Conservation (phyloP, 2,888 invertebrate genomes). For the Mythimna vitellina region DNA sequence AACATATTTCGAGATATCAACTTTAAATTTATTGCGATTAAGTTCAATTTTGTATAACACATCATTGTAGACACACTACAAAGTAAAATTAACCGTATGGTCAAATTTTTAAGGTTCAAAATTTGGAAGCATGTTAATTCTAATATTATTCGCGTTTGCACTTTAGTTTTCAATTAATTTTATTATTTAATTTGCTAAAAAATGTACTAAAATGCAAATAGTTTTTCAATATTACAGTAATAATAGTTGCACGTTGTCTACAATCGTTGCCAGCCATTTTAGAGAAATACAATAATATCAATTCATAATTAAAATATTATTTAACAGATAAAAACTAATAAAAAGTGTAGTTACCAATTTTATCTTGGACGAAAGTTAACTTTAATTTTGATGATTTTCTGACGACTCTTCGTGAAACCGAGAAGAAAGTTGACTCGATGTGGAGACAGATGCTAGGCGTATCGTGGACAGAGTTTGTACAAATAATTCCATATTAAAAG, state of each 20-base stretch:
- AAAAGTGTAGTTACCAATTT: too few species aligned
- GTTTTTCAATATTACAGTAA: neutral
- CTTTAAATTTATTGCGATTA: neutral
- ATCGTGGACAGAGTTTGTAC: too few species aligned
- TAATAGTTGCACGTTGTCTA: conserved; percentile 12
- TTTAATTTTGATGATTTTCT: too few species aligned
- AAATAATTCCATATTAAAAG: too few species aligned
- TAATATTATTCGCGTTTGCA: conserved; percentile 7
- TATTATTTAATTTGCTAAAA: neutral
- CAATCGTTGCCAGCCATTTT: conserved; percentile 22
- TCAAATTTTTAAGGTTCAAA: neutral
- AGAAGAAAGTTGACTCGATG: too few species aligned
- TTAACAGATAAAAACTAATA: too few species aligned
- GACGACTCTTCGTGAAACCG: too few species aligned
- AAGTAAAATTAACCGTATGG: neutral
- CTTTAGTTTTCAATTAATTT: conserved; percentile 5
- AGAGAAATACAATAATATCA: too few species aligned
- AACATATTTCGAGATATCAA: neutral
- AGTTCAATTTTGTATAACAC: conserved; percentile 10
- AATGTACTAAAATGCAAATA: conserved; percentile 22
- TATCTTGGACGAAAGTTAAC: too few species aligned
- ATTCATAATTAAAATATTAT: too few species aligned
- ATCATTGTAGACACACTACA: conserved; percentile 9
- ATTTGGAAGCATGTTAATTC: conserved; percentile 30
- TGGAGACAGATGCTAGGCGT: too few species aligned